A percentile compares a stretch with the other conserved stretches of the same genome.
phyloP scores from a whole-genome alignment of 2,888 invertebrate genomes.

The Notodonta ziczac region DNA sequence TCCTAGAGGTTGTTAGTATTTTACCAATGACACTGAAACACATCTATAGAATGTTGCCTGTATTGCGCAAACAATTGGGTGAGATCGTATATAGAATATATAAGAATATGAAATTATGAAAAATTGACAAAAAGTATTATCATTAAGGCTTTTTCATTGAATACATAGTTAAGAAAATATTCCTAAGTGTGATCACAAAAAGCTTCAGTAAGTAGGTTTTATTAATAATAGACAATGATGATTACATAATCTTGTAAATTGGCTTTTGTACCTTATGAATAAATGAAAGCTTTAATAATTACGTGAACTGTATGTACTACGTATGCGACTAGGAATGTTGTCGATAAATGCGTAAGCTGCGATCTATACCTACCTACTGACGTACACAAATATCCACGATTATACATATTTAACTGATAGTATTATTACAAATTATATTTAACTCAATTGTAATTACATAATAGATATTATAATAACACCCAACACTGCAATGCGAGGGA shows the following conservation, averaged over 20 bases:
- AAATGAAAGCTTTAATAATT: conserved; percentile 1
- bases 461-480: conserved; percentile 19
- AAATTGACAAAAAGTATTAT: no score
- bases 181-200: no score
- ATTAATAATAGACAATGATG: no score
- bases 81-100: no score
- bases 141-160: no score
- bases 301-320: conserved; percentile 25
- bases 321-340: conserved; percentile 61
- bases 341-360: conserved; percentile 52
- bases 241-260: background rate
- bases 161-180: no score
- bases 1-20: no score
- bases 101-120: no score
- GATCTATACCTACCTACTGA: conserved; percentile 22
- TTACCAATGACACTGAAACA: no score
- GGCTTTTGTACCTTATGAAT: background rate
- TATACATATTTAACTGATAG: conserved; percentile 10
- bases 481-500: conserved; percentile 25
- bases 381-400: conserved; percentile 21
- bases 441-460: conserved; percentile 12
- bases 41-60: no score
- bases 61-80: no score
- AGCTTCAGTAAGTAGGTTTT: no score
- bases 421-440: background rate